phyloP scores from a whole-genome alignment of 2,888 invertebrate genomes.

The Clunio marinus region DNA sequence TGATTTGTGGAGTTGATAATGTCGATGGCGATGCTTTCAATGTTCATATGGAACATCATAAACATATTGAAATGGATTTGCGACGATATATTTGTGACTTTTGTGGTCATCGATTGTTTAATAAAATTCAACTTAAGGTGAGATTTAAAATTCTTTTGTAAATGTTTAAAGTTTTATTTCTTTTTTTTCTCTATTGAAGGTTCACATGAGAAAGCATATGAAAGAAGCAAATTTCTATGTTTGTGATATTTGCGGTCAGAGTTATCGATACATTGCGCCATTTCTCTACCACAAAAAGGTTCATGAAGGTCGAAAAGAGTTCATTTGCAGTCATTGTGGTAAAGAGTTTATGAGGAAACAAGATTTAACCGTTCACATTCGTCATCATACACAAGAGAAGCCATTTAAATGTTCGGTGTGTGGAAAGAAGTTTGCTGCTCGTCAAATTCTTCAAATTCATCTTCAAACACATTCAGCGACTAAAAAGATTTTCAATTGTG shows the following conservation, averaged over 20 bases:
- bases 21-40: background rate
- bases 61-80: background rate
- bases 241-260: constrained; percentile 4
- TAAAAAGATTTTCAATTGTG: background rate
- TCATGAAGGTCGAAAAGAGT: background rate
- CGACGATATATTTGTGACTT: background rate
- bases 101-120: background rate
- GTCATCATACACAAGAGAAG: constrained; percentile 1
- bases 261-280: constrained; percentile 9
- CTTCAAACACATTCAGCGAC: background rate
- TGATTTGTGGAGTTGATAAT: background rate
- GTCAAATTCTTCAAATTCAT: constrained; percentile 2
- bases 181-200: background rate
- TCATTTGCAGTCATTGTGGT: background rate
- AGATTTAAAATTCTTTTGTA: too few relatives aligned
- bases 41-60: background rate
- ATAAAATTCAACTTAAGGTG: background rate
- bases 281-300: constrained; percentile 3
- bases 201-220: constrained; percentile 9
- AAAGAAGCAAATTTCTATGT: constrained; percentile 24
- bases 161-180: too few relatives aligned
- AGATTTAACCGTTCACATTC: background rate
- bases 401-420: constrained; percentile 7
- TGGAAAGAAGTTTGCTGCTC: background rate
- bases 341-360: constrained; percentile 8